Evolutionary conservation across 2,888 invertebrate species (phyloP), one percentile per base, ranked within the genome.

Genomic region (Arge pagana): DNA sequence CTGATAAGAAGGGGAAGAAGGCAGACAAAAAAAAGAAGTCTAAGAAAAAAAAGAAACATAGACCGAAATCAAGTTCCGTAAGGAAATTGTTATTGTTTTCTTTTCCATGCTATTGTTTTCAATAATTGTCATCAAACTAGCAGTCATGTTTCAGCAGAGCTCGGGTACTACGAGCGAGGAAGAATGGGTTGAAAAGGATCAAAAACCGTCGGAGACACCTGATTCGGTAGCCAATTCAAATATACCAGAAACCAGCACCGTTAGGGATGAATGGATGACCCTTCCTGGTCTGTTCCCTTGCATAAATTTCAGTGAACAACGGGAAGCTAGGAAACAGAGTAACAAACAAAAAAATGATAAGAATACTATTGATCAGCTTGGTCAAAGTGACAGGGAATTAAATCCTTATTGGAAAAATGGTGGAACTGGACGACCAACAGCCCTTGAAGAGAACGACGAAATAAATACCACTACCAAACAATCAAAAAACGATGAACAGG

Each of bases 391-490:
- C 1, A 80, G 87, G 65, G 96, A 96, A 78, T 78, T 96, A 48
- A 96, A 96, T 81, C 95, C 93, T 0, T 90, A 92, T 69, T 96
- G 95, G 94, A 93, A 89, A 79, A 81, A 88, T 75, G 93, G 93
- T 36, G 96, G 96, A 1, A 83, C 83, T 48, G 96, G 96, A 2
- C 71, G 96, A 53, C 96, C 96, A 0, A 73, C 61, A 43, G 36
- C 31, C 54, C 74, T 39, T 8, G 52, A 60, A 42, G 51, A 51
- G 6, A 54, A 60, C 8, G 73, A 78, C 57, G n/a, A n/a, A n/a
- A n/a, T n/a, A n/a, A n/a, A n/a, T n/a, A n/a, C n/a, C n/a, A n/a
- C n/a, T n/a, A 70, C 71, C 66, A 72, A 76, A 61, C 67, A 74
- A 62, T 77, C 76, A 64, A 68, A 23, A 39, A 23, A 28, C 28